Percentiles rank a stretch among this genome's conserved stretches.
phyloP scores from a whole-genome alignment of 2,113 vertebrate genomes.

The Pachyramphus minor region DNA sequence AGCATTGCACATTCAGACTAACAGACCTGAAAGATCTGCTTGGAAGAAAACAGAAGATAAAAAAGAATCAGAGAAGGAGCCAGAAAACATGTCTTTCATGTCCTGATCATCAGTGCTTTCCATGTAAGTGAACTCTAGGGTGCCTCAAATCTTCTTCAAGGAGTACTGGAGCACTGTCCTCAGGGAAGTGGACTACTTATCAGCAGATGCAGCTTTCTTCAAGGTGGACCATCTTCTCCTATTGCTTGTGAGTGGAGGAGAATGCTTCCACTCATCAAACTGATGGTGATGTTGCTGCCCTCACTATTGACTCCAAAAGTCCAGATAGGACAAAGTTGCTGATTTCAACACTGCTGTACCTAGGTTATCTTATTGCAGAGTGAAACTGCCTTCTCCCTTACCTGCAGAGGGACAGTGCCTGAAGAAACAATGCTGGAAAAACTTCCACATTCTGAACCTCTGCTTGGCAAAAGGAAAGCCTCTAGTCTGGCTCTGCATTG shows the following conservation, averaged over 20 bases:
- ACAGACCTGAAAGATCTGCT: background rate
- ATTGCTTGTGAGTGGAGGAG: background rate
- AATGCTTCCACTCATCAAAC: background rate
- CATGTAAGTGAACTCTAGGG: background rate
- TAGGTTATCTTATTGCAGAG: background rate
- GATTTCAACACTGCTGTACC: background rate
- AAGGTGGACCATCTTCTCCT: background rate
- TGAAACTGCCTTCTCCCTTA: background rate
- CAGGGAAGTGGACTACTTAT: background rate
- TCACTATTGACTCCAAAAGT: background rate
- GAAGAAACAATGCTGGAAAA: background rate
- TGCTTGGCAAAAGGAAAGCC: background rate
- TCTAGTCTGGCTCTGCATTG: background rate
- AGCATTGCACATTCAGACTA: background rate
- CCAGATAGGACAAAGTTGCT: background rate
- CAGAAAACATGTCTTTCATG: background rate
- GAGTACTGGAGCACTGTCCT: background rate
- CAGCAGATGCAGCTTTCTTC: background rate
- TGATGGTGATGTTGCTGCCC: background rate
- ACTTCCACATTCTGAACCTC: background rate
- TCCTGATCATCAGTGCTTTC: background rate
- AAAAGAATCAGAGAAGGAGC: background rate
- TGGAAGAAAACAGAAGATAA: background rate
- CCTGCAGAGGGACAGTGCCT: accelerated
- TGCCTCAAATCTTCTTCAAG: background rate